A percentile compares a stretch with the other conserved stretches of the same genome.
Conservation (phyloP, 2,113 vertebrate genomes). For the Ginglymostoma cirratum region DNA sequence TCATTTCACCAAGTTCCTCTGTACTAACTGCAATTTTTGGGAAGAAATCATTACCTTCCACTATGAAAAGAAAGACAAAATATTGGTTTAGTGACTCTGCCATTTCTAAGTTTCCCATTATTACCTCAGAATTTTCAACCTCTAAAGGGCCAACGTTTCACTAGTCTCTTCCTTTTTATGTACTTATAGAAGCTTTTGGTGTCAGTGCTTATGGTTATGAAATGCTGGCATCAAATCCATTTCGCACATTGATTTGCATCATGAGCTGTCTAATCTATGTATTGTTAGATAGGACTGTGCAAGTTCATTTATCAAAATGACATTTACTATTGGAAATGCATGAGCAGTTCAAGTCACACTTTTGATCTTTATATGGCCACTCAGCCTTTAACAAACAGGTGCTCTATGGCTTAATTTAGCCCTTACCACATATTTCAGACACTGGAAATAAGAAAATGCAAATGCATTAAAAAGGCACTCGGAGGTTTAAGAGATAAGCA, state of each 20-base stretch:
- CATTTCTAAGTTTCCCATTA: too few relatives aligned
- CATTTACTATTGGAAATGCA: not conserved
- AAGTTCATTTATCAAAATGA: not conserved
- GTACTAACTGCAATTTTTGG: too few relatives aligned
- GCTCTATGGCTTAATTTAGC: not conserved
- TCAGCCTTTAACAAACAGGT: not conserved
- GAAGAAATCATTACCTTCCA: too few relatives aligned
- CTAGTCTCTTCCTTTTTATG: too few relatives aligned
- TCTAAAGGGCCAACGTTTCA: too few relatives aligned
- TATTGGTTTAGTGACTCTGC: too few relatives aligned
- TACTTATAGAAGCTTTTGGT: too few relatives aligned
- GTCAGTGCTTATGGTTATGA: too few relatives aligned
- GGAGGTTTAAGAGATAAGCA: not conserved
- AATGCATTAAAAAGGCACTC: not conserved
- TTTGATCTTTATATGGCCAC: not conserved
- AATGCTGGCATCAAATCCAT: not conserved
- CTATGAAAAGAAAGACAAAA: too few relatives aligned
- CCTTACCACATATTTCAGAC: not conserved
- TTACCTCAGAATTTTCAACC: too few relatives aligned
- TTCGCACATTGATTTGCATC: not conserved
- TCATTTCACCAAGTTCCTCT: too few relatives aligned
- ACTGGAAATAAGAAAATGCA: not conserved
- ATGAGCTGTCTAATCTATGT: not conserved
- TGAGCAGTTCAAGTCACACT: not conserved
- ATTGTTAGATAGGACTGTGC: not conserved